Evolutionary conservation across 2,888 invertebrate species (phyloP).

Genomic region (Drosophila melanocephala): DNA sequence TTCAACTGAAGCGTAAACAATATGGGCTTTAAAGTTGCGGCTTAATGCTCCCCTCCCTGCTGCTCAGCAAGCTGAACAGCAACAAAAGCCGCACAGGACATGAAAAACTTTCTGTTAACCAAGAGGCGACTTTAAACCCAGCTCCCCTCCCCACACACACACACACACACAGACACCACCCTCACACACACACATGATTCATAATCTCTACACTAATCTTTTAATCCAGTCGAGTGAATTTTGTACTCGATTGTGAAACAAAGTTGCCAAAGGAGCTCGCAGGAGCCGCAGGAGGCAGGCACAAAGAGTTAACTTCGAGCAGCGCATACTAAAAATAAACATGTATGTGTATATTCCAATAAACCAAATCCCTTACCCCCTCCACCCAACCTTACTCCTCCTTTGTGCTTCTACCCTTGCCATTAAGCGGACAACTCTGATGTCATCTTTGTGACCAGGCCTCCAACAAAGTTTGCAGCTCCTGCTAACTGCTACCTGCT

Average conservation of each 20-base stretch:
- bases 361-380: conserved; percentile 3
- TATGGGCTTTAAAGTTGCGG: conserved; percentile 45
- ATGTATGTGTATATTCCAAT: conserved; percentile 40
- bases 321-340: conserved; percentile 42
- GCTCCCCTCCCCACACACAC: conserved; percentile 8
- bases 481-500: background rate
- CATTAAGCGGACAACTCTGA: conserved; percentile 78
- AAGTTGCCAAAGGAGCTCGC: conserved; percentile 73
- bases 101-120: conserved; percentile 55
- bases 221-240: conserved; percentile 85
- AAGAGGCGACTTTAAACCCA: conserved; percentile 18
- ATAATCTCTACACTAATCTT: conserved; percentile 84
- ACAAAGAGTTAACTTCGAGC: conserved; percentile 56
- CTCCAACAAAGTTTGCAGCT: conserved; percentile 58
- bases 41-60: background rate
- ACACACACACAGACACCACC: conserved; percentile 6
- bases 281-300: conserved; percentile 10
- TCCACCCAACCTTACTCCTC: background rate
- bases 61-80: conserved; percentile 23
- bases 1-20: conserved; percentile 49
- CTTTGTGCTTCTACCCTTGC: conserved; percentile 19
- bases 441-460: conserved; percentile 79
- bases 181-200: conserved; percentile 61
- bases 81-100: conserved; percentile 58
- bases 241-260: conserved; percentile 83